Conservation (phyloP, 2,113 vertebrate genomes). For the Mus pahari region DNA sequence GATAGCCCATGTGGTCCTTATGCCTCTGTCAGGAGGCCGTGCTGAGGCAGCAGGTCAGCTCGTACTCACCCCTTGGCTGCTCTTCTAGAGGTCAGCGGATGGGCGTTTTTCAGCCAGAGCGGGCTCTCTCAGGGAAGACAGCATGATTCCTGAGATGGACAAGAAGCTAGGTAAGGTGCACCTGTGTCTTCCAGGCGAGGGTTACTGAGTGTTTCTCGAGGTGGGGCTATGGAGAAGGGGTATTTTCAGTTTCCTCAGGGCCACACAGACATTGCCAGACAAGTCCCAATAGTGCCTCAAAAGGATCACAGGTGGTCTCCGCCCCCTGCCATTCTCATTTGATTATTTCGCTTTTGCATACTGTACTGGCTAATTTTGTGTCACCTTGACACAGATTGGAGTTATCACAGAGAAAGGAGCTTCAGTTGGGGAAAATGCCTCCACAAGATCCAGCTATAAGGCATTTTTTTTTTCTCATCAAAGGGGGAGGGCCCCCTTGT, state of each 20-base stretch:
- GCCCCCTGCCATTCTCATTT: not conserved
- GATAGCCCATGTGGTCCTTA: not conserved
- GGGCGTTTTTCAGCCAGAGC: not conserved
- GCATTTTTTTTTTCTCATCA: too few species aligned
- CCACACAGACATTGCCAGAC: not conserved
- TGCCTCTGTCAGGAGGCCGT: constrained; percentile 20
- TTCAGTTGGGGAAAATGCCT: too few species aligned
- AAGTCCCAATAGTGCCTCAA: not conserved
- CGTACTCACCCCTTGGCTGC: not conserved
- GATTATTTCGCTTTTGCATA: not conserved
- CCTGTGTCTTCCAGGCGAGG: fast-evolving
- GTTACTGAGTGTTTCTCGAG: not conserved
- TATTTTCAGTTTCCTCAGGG: not conserved
- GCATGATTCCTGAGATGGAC: constrained; percentile 59
- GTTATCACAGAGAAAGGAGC: too few species aligned
- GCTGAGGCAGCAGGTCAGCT: not conserved
- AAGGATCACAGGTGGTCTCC: not conserved
- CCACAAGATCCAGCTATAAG: too few species aligned
- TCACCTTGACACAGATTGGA: too few species aligned
- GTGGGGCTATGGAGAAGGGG: not conserved
- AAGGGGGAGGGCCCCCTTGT: too few species aligned
- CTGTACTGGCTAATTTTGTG: too few species aligned
- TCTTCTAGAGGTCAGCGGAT: not conserved
- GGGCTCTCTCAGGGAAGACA: not conserved
- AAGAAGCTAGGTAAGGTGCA: constrained; percentile 56